Conservation (phyloP, 2,797 vertebrate genomes). For the Pagetopsis macropterus region DNA sequence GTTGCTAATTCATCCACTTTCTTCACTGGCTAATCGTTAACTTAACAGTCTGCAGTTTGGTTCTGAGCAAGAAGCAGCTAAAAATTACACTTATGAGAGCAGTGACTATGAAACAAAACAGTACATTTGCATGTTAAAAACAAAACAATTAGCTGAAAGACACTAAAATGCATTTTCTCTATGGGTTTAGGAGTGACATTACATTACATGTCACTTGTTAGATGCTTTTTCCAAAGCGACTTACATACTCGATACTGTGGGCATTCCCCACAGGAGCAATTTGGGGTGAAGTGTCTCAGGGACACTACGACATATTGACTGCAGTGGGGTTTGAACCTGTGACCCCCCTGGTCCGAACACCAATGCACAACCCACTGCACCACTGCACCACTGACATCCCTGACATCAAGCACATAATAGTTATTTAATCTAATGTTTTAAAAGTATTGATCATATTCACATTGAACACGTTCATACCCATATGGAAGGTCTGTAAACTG, state of each 20-base stretch:
- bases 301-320: too few species aligned
- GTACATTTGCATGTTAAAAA: not conserved
- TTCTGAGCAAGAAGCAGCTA: not conserved
- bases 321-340: too few species aligned
- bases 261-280: too few species aligned
- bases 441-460: not conserved
- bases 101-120: not conserved
- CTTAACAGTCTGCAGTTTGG: not conserved
- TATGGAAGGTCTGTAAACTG: not conserved
- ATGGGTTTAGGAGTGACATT: not conserved
- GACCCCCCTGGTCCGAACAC: too few species aligned
- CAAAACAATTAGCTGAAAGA: not conserved
- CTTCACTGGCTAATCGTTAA: too few species aligned
- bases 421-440: not conserved
- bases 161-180: not conserved
- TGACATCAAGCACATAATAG: not conserved
- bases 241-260: too few species aligned
- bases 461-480: not conserved
- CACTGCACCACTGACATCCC: too few species aligned
- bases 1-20: not conserved
- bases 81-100: not conserved
- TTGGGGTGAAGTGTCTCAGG: too few species aligned
- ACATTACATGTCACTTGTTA: too few species aligned
- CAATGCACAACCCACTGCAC: too few species aligned
- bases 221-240: too few species aligned